Conservation (phyloP, 53 echinoderm and acorn worm genomes). For the Holothuria scabra region DNA sequence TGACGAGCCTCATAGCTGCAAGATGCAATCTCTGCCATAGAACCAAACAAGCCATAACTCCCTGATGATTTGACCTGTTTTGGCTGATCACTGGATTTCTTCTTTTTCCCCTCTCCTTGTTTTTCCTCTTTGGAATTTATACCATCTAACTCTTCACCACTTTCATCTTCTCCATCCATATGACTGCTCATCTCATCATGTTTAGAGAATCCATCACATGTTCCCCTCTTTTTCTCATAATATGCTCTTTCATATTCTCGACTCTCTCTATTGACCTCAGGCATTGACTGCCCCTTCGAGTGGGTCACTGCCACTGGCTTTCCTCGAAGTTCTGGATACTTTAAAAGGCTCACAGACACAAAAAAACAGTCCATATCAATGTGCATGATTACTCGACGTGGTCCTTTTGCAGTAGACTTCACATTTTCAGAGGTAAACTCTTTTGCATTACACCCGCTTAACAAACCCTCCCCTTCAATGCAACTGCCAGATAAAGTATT, state of each 20-base stretch:
- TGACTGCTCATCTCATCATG: neutral
- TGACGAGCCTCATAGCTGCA: constrained; percentile 94
- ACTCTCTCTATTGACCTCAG: constrained; percentile 64
- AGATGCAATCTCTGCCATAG: constrained; percentile 95
- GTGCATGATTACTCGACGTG: constrained; percentile 81
- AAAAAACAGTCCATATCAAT: constrained; percentile 99
- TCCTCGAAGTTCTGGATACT: constrained; percentile 76
- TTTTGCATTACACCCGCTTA: neutral
- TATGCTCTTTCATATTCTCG: constrained; percentile 71
- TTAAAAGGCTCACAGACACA: constrained; percentile 87
- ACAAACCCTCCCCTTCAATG: neutral
- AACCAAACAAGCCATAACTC: constrained; percentile 63
- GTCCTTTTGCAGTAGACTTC: neutral
- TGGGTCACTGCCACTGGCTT: constrained; percentile 98
- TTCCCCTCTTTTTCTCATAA: constrained; percentile 66
- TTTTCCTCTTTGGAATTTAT: neutral
- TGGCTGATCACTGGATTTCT: neutral
- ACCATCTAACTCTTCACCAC: neutral
- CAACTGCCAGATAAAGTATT: neutral
- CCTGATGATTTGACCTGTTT: neutral
- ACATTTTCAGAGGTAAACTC: neutral
- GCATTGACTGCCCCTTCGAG: constrained; percentile 80
- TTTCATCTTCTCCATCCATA: neutral
- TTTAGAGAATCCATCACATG: neutral
- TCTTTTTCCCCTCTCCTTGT: neutral